A percentile compares a stretch with the other conserved stretches of the same genome.
phyloP scores from a whole-genome alignment of 2,888 invertebrate genomes.

The Labia minor region DNA sequence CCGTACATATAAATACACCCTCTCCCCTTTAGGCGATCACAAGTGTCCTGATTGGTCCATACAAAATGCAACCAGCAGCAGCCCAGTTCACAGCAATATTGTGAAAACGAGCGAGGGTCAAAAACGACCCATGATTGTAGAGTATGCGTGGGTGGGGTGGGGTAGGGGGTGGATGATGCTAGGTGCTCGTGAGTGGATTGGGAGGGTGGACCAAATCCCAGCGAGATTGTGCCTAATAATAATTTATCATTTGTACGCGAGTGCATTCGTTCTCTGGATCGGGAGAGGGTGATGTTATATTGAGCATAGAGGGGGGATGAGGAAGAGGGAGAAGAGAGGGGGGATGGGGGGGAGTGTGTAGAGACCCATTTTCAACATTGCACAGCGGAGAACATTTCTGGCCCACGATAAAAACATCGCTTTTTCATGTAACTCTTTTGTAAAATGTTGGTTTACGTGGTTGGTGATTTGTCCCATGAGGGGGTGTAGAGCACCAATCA shows the following conservation, averaged over 20 bases:
- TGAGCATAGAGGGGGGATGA: no score
- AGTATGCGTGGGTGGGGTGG: neutral
- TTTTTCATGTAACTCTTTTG: conserved; percentile 13
- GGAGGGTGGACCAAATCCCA: neutral
- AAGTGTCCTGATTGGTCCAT: conserved; percentile 4
- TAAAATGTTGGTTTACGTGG: conserved; percentile 1
- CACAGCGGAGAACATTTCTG: neutral
- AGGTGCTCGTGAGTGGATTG: neutral
- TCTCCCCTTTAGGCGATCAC: conserved; percentile 1
- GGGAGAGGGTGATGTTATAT: no score
- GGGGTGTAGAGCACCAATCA: neutral
- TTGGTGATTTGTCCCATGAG: conserved; percentile 1
- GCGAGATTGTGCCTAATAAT: conserved; percentile 13
- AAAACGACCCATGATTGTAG: conserved; percentile 1
- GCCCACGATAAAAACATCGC: neutral
- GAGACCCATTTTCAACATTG: neutral
- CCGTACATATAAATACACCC: neutral
- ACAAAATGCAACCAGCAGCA: conserved; percentile 3
- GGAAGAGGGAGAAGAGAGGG: no score
- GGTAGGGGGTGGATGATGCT: neutral
- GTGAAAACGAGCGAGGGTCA: neutral
- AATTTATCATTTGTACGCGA: conserved; percentile 13
- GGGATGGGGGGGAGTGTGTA: neutral
- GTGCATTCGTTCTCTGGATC: neutral
- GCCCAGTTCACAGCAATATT: conserved; percentile 13